A percentile compares a stretch with the other conserved stretches of the same genome.
phyloP scores from a whole-genome alignment of 1,140 invertebrate genomes.

The Hydropsyche tenuis region DNA sequence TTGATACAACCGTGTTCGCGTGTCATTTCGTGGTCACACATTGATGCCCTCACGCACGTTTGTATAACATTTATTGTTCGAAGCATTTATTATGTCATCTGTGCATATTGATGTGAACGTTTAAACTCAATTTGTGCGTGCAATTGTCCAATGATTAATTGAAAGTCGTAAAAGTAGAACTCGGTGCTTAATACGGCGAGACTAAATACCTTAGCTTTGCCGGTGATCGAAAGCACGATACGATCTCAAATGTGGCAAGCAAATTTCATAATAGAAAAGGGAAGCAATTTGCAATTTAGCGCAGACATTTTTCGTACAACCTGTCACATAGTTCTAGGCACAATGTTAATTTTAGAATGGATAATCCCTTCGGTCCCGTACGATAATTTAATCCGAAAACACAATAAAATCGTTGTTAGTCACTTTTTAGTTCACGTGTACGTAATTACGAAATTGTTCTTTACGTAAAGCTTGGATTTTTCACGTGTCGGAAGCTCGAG shows the following conservation, averaged over 20 bases:
- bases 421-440: no score
- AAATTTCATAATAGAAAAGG: constrained; percentile 26
- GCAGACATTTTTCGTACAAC: neutral
- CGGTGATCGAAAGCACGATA: constrained; percentile 10
- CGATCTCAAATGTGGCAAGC: constrained; percentile 14
- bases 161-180: neutral
- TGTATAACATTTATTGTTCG: no score
- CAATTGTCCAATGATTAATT: constrained; percentile 2
- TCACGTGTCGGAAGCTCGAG: no score
- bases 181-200: neutral
- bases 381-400: no score
- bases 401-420: no score
- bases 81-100: no score
- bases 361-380: no score
- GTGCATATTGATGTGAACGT: no score
- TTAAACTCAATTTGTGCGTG: no score
- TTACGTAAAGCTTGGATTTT: no score
- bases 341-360: no score
- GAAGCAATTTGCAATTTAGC: constrained; percentile 24
- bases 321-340: neutral
- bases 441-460: no score
- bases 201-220: constrained; percentile 7
- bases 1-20: neutral
- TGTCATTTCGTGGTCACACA: neutral
- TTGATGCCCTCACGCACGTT: neutral